Evolutionary conservation across 2,113 vertebrate species (phyloP), one percentile per base, ranked within the genome.

Genomic region (Otolemur garnettii): DNA sequence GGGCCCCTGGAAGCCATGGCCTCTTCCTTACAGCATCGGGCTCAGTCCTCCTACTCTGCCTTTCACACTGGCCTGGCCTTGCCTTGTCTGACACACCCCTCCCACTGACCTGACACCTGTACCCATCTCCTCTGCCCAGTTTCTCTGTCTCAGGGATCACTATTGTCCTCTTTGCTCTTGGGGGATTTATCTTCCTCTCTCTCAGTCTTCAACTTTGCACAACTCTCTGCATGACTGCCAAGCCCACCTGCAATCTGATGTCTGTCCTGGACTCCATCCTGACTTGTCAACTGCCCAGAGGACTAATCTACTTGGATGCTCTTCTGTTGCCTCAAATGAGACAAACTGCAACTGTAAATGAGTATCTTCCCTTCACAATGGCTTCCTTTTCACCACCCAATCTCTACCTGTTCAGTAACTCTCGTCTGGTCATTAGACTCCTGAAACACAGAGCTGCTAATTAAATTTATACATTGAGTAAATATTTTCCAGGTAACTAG

Each of bases 301-400:
- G 74, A 71, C 28, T 33, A 7, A 81, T 26, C 55, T n/a, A 28
- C 68, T 79, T 53, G 50, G n/a, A 75, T n/a, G n/a, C 12, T 55
- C 66, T 45, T 38, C 26, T 78, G 24, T 81, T 12, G 38, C 45
- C 35, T 53, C 78, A 59, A 35, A 38, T 15, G 75, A 93, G 82
- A 96, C 30, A 42, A 4, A 15, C n/a, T 72, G 26, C 74, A 77
- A 30, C 45, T 26, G 24, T 62, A 82, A 79, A 79, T 42, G 66
- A 89, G 85, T 35, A 71, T n/a, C 55, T 79, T 88, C 87, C 91
- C 85, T 92, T 96, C 89, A 90, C n/a, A 92, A 89, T 22, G 28
- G 28, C 55, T 84, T 22, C 5, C 45, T 92, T 78, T 88, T 33
- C 24, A 22, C n/a, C 21, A 53, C 60, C 55, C 77, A 84, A 84